Conservation (phyloP, 2,888 invertebrate genomes). For the Vesta saturnalis region DNA sequence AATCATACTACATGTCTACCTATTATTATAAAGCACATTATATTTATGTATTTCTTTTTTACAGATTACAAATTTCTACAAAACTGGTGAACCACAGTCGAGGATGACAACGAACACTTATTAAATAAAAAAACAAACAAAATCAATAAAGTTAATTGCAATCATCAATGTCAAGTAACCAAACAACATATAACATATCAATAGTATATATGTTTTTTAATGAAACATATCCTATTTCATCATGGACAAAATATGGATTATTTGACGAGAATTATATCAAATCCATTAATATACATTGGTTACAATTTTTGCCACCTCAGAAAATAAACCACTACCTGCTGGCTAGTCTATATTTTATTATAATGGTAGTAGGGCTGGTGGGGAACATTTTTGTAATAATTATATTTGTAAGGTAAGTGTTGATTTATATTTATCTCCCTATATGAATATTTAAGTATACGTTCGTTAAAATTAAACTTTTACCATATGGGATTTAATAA, state of each 20-base stretch:
- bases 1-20: no score
- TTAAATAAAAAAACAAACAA: no score
- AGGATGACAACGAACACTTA: no score
- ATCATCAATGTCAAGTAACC: background rate
- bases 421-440: background rate
- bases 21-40: no score
- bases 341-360: constrained; percentile 70
- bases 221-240: constrained; percentile 56
- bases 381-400: constrained; percentile 78
- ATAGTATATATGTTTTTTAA: constrained; percentile 48
- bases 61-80: no score
- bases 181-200: background rate
- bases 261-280: constrained; percentile 68
- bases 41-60: no score
- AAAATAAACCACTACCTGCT: constrained; percentile 68
- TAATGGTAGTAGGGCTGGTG: constrained; percentile 72
- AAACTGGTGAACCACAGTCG: no score
- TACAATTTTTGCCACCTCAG: constrained; percentile 73
- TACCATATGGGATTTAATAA: no score
- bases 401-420: constrained; percentile 75
- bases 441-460: no score
- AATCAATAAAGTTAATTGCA: no score
- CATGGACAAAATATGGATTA: constrained; percentile 67
- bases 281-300: constrained; percentile 77
- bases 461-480: no score